Conservation (phyloP, 1,140 invertebrate species). For the Brachionus sp. region DNA sequence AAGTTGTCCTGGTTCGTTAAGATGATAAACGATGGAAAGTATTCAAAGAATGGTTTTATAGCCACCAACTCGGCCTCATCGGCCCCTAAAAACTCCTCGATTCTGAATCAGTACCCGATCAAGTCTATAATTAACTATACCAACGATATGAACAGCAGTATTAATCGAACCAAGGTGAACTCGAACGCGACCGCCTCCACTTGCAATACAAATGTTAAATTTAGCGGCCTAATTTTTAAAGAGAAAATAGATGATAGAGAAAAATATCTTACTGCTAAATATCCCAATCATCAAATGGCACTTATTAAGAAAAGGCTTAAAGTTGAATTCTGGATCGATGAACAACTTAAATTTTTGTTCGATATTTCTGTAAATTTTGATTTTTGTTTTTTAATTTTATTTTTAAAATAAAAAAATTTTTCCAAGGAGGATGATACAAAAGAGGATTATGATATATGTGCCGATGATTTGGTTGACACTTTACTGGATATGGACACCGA, state of each 20-base stretch:
- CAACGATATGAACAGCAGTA: slow-evolving; percentile 20
- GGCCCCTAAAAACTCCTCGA: background rate
- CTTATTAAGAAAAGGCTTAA: slow-evolving; percentile 26
- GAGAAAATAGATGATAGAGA: slow-evolving; percentile 43
- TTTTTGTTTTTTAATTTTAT: background rate
- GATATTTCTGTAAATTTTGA: slow-evolving; percentile 1
- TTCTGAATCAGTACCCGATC: slow-evolving; percentile 16
- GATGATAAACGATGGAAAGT: slow-evolving; percentile 35
- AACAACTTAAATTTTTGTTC: slow-evolving; percentile 25
- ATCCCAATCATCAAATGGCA: slow-evolving; percentile 46
- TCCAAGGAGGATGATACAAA: slow-evolving; percentile 10
- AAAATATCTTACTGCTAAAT: slow-evolving; percentile 46
- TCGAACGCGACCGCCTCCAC: background rate
- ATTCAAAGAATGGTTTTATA: background rate
- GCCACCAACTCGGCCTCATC: background rate
- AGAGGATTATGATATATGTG: slow-evolving; percentile 45
- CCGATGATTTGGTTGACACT: slow-evolving; percentile 41
- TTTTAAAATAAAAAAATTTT: background rate
- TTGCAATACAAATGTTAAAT: slow-evolving; percentile 29
- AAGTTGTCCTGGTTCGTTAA: background rate
- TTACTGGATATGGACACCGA: slow-evolving; percentile 40
- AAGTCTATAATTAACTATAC: slow-evolving; percentile 9
- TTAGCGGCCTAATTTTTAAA: slow-evolving; percentile 30
- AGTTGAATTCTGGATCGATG: slow-evolving; percentile 45
- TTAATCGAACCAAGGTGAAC: background rate